Percentiles rank a stretch among this genome's conserved stretches.
These are phyloP conservation scores for Aporophyla lueneburgensis DNA, from an alignment of 2,888 invertebrate species.

Conservation along the genomic window DNA sequence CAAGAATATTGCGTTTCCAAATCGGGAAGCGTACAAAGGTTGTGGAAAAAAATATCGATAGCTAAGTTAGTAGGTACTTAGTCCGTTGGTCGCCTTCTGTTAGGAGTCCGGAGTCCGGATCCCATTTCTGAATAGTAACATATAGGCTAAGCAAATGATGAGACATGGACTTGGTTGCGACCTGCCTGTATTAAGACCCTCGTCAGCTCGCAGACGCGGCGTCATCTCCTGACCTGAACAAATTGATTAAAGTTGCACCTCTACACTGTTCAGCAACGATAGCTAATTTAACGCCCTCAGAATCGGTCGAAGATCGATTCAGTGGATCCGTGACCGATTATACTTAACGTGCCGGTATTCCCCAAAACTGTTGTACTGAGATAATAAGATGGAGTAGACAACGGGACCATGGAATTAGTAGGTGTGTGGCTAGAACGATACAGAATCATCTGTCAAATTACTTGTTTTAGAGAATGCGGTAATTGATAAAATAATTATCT, in stretches of 20 bases:
- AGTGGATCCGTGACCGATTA: constrained; percentile 28
- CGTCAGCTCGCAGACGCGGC: neutral
- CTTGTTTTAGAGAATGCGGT: constrained; percentile 9
- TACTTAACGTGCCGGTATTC: constrained; percentile 35
- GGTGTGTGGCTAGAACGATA: neutral
- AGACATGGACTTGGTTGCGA: neutral
- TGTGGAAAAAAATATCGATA: neutral
- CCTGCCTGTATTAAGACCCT: neutral
- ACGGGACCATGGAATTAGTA: neutral
- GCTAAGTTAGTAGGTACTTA: neutral
- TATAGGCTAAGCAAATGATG: neutral
- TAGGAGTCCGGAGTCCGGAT: no score
- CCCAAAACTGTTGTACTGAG: constrained; percentile 5
- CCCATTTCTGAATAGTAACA: no score
- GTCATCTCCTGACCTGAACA: neutral
- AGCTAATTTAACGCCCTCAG: constrained; percentile 7
- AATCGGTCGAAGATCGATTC: constrained; percentile 10
- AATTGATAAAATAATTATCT: constrained; percentile 16
- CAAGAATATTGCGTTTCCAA: neutral
- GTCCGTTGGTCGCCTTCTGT: neutral
- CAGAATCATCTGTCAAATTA: neutral
- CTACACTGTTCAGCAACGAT: neutral
- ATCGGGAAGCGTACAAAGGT: neutral
- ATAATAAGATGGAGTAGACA: neutral
- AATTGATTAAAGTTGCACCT: neutral